These are phyloP conservation scores for Doryteuthis pealeii DNA, from an alignment of 1,140 invertebrate genomes.

Conservation along the genomic window DNA sequence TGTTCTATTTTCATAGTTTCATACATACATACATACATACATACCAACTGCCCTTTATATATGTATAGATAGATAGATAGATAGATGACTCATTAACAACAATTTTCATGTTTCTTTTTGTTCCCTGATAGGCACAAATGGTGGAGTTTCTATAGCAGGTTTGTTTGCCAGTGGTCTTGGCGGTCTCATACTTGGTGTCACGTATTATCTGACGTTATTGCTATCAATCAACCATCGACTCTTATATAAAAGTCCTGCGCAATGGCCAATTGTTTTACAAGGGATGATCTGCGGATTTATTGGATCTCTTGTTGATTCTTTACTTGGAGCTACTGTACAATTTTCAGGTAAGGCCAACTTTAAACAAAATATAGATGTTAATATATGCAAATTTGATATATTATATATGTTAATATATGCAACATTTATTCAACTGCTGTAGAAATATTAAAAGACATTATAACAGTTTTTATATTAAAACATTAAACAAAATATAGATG, in stretches of 20 bases:
- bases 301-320: slow-evolving; percentile 81
- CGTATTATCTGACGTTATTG: slow-evolving; percentile 71
- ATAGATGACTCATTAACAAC: no score
- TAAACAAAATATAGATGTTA: background rate
- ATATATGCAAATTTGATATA: no score
- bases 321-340: slow-evolving; percentile 82
- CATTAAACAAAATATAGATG: background rate
- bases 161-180: slow-evolving; percentile 74
- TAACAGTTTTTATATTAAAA: background rate
- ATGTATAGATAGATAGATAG: no score
- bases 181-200: slow-evolving; percentile 74
- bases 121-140: slow-evolving; percentile 74
- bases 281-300: slow-evolving; percentile 74
- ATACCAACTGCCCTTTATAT: no score
- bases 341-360: slow-evolving; percentile 71
- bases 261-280: slow-evolving; percentile 78
- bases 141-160: slow-evolving; percentile 75
- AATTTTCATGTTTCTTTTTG: slow-evolving; percentile 18
- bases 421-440: no score
- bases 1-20: no score
- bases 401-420: background rate
- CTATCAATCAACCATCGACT: slow-evolving; percentile 67
- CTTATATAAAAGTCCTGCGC: slow-evolving; percentile 69
- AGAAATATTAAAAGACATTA: background rate
- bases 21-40: no score